Base-by-base conservation (phyloP, 2,888 invertebrate genomes). In the Caenorhabditis imperialis region DNA sequence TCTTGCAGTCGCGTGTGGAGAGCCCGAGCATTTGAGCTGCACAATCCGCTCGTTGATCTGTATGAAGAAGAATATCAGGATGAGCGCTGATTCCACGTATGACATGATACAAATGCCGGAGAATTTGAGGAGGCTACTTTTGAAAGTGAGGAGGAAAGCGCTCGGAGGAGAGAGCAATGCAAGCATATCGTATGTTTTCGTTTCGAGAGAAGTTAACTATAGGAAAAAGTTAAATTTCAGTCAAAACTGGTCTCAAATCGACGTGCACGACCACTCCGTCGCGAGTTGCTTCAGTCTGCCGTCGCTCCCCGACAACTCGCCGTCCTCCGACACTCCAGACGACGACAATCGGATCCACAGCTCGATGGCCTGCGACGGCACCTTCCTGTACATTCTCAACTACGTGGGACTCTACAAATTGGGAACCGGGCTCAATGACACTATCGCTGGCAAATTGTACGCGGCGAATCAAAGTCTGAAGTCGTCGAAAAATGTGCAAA, bases 401-500 rank as follows among this genome's bases (percentile, higher is more conserved):
- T 92, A 93, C 10, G 92, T 92, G 84, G 94, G 95, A 1, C 90
- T 98, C 47, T 91, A 94, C 77, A 98, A 98, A 90, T 92, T 98
- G 75, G 98, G 98, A 18, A 94, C 96, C 54, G 98, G 98, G 7
- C 95, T 94, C 88, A 94, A 94, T 53, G 94, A 94, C 78, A 95
- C 97, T 7, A 92, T 94, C 80, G 93, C 93, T 89, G 96, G 95
- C n/a, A 93, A 94, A 86, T 91, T 95, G 22, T 94, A 95, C 88
- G 90, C 92, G 78, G 92, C 93, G 88, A 94, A 94, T 89, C 75
- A 75, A 25, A 92, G 93, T 25, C 93, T 94, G 88, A 89, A 92
- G 88, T 92, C 83, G 2, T 81, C 75, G 81, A 83, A 81, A 42
- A 84, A 85, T 27, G 82, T 83, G 18, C 75, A 80, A 63, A 74